Conservation (phyloP, 2,113 vertebrate genomes). For the Megaceryle torquata region DNA sequence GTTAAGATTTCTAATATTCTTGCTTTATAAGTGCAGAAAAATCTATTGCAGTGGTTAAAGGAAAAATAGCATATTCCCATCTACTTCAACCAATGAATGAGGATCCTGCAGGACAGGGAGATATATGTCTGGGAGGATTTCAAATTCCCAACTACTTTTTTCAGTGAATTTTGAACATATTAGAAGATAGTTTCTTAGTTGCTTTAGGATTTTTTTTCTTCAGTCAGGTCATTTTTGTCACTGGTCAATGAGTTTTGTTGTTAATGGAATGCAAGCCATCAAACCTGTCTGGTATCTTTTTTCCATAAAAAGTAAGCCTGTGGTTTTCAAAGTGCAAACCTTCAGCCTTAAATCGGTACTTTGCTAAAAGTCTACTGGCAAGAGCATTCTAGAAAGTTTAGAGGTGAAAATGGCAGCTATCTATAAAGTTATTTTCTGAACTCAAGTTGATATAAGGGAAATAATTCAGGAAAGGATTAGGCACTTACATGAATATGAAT, state of each 20-base stretch:
- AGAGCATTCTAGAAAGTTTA: slow-evolving; percentile 41
- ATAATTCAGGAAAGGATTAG: slow-evolving; percentile 51
- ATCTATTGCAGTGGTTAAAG: not conserved
- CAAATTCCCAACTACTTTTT: not conserved
- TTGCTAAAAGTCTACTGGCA: not conserved
- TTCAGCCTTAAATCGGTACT: slow-evolving; percentile 27
- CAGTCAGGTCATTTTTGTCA: not conserved
- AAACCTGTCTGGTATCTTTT: not conserved
- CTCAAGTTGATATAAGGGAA: slow-evolving; percentile 35
- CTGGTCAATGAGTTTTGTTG: not conserved
- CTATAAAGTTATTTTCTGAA: slow-evolving; percentile 44
- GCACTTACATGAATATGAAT: slow-evolving; percentile 58
- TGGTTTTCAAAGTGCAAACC: not conserved
- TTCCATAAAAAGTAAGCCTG: not conserved
- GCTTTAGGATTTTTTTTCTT: not conserved
- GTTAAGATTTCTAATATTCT: not conserved
- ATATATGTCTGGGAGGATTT: not conserved
- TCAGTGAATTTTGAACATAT: not conserved
- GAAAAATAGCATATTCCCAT: not conserved
- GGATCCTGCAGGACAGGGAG: not conserved
- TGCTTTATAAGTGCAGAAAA: not conserved
- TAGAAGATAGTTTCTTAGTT: not conserved
- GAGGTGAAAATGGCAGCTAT: slow-evolving; percentile 12
- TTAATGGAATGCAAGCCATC: not conserved
- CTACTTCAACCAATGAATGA: not conserved